Percentiles rank a stretch among this genome's conserved stretches.
Conservation (phyloP, 2,113 vertebrate genomes). For the Ciconia stormi region DNA sequence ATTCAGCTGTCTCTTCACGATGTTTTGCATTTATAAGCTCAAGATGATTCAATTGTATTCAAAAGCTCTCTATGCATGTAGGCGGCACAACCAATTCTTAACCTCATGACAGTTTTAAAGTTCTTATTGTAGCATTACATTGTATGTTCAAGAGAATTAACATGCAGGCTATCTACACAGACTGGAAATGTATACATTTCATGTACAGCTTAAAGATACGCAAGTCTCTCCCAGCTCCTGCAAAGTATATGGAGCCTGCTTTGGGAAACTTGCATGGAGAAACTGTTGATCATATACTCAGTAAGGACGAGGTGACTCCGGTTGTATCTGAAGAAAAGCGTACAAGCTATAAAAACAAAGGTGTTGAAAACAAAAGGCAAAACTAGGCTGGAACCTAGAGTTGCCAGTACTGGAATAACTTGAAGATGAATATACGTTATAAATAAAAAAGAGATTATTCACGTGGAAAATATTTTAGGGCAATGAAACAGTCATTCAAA, state of each 20-base stretch:
- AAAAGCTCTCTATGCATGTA: neutral
- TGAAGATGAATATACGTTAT: constrained; percentile 35
- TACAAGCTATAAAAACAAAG: neutral
- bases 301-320: neutral
- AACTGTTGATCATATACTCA: neutral
- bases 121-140: neutral
- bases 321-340: neutral
- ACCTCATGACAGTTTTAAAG: neutral
- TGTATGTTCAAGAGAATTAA: neutral
- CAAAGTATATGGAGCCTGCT: neutral
- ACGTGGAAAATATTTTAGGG: constrained; percentile 38
- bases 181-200: neutral
- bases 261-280: neutral
- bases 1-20: neutral
- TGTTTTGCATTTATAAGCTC: neutral
- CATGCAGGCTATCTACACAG: neutral
- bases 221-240: neutral
- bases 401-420: constrained; percentile 11
- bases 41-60: neutral
- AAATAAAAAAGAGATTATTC: constrained; percentile 36
- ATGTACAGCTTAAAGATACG: neutral
- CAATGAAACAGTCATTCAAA: constrained; percentile 54
- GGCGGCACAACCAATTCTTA: neutral
- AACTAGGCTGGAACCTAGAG: neutral
- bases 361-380: constrained; percentile 32